Percentiles rank a stretch among this genome's conserved stretches.
These are phyloP conservation scores for Hypotaenidia philippensis DNA, from an alignment of 2,797 vertebrate species.

Conservation along the genomic window DNA sequence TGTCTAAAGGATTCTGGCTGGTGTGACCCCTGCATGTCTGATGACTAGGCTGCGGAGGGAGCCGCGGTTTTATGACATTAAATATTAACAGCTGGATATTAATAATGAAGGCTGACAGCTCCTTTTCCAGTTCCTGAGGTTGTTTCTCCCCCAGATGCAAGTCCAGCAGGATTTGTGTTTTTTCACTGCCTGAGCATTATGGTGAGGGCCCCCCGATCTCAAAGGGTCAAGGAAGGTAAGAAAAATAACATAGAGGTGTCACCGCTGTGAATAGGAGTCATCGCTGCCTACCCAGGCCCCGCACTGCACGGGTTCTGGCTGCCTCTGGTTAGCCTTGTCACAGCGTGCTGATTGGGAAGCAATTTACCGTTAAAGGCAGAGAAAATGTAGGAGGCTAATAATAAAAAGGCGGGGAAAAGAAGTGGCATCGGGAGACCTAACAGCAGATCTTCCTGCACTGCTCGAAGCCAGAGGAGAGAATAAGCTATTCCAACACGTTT, in stretches of 20 bases:
- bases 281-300: slow-evolving; percentile 74
- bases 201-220: slow-evolving; percentile 84
- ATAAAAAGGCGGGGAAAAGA: neutral
- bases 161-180: slow-evolving; percentile 70
- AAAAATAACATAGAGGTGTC: slow-evolving; percentile 87
- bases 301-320: slow-evolving; percentile 79
- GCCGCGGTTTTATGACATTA: slow-evolving; percentile 88
- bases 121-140: slow-evolving; percentile 78
- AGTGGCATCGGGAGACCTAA: neutral
- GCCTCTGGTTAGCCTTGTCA: slow-evolving; percentile 83
- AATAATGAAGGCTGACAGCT: slow-evolving; percentile 88
- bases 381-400: slow-evolving; percentile 64
- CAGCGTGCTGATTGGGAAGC: slow-evolving; percentile 85
- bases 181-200: slow-evolving; percentile 50
- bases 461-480: neutral
- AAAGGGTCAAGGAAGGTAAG: slow-evolving; percentile 86
- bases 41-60: slow-evolving; percentile 76
- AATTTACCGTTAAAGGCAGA: slow-evolving; percentile 74
- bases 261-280: slow-evolving; percentile 77
- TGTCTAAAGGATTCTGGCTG: slow-evolving; percentile 71
- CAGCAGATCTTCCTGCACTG: neutral
- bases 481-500: neutral
- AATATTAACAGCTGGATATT: slow-evolving; percentile 88
- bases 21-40: slow-evolving; percentile 77
- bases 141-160: slow-evolving; percentile 70